phyloP scores from a whole-genome alignment of 1,140 invertebrate species.

The Neotoxoptera formosana region DNA sequence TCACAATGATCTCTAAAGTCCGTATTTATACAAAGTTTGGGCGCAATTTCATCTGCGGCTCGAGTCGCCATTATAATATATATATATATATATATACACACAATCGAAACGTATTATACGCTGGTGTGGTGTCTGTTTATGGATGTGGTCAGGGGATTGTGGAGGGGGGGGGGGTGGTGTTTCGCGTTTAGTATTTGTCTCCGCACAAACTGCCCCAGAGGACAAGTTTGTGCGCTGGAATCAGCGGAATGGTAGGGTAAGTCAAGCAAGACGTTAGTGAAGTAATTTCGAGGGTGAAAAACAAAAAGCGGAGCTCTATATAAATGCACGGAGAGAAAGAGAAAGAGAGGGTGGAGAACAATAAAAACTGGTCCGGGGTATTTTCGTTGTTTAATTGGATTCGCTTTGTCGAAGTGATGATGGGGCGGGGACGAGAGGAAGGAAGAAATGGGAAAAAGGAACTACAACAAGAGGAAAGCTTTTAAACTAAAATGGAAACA shows the following conservation, averaged over 20 bases:
- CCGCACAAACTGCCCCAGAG: constrained; percentile 12
- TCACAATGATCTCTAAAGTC: constrained; percentile 11
- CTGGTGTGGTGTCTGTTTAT: background rate
- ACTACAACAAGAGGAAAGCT: constrained; percentile 52
- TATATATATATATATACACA: background rate
- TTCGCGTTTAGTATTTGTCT: constrained; percentile 37
- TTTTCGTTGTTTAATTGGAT: constrained; percentile 57
- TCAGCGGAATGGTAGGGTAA: background rate
- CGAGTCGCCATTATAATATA: background rate
- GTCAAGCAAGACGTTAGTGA: constrained; percentile 52
- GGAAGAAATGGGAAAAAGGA: constrained; percentile 11
- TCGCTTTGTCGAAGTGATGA: constrained; percentile 35
- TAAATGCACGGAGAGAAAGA: background rate
- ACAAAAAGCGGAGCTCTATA: constrained; percentile 30
- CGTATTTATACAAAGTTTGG: constrained; percentile 8
- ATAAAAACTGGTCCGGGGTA: constrained; percentile 57
- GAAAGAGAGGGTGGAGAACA: background rate
- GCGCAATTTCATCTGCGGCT: background rate
- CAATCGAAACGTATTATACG: background rate
- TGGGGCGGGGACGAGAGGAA: background rate
- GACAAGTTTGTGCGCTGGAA: background rate
- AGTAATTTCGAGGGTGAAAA: constrained; percentile 54
- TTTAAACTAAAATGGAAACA: constrained; percentile 58
- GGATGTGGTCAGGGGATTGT: background rate
- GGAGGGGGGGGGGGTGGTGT: background rate